Conservation (phyloP, 2,888 invertebrate species). For the Sturmia bella region DNA sequence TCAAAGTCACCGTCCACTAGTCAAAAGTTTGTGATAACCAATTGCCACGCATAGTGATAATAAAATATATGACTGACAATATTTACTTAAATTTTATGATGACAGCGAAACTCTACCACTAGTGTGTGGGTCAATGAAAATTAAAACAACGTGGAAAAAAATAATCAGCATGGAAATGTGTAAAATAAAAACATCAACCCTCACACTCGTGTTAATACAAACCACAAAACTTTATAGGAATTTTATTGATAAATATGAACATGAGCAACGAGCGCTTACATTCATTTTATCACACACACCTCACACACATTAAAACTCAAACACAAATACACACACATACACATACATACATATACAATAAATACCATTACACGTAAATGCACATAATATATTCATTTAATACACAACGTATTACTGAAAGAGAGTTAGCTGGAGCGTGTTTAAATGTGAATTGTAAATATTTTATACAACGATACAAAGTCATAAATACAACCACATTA, state of each 20-base stretch:
- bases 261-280: slow-evolving; percentile 16
- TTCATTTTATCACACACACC: neutral
- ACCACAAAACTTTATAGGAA: slow-evolving; percentile 77
- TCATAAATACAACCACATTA: slow-evolving; percentile 61
- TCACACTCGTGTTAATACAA: slow-evolving; percentile 74
- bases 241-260: slow-evolving; percentile 79
- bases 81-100: slow-evolving; percentile 38
- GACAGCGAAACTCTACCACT: neutral
- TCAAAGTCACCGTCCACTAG: slow-evolving; percentile 18
- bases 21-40: neutral
- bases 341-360: slow-evolving; percentile 32
- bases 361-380: neutral
- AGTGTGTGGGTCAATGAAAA: slow-evolving; percentile 17
- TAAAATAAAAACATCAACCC: slow-evolving; percentile 58
- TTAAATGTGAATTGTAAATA: slow-evolving; percentile 35
- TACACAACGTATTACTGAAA: slow-evolving; percentile 26
- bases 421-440: slow-evolving; percentile 29
- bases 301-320: neutral
- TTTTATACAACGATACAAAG: slow-evolving; percentile 52
- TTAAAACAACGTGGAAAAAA: neutral
- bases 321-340: slow-evolving; percentile 36
- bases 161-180: neutral
- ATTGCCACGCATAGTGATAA: slow-evolving; percentile 28
- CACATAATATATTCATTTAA: slow-evolving; percentile 2
- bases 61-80: slow-evolving; percentile 33